These are phyloP conservation scores for Trissonchulus latispiculum DNA, from an alignment of 2,888 invertebrate species.

Conservation along the genomic window DNA sequence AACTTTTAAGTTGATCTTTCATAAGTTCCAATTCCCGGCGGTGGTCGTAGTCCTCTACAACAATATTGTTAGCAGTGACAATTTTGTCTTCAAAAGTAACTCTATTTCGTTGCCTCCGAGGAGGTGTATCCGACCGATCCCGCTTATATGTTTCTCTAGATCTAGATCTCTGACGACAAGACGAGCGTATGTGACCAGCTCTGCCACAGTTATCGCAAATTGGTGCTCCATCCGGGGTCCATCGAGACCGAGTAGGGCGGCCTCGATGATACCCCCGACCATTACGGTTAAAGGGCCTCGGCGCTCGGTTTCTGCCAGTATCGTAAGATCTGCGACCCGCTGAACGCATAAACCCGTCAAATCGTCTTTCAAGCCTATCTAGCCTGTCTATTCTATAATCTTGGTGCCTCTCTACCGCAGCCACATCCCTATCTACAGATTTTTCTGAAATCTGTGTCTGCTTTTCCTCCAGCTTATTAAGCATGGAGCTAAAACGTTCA, in stretches of 20 bases:
- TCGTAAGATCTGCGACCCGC: neutral
- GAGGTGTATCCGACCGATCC: too few relatives aligned
- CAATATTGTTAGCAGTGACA: too few relatives aligned
- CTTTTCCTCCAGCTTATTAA: neutral
- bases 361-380: neutral
- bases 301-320: neutral
- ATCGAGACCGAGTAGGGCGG: neutral
- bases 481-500: neutral
- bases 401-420: neutral
- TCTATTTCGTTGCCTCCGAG: too few relatives aligned
- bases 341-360: neutral
- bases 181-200: neutral
- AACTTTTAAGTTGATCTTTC: too few relatives aligned
- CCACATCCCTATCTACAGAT: too few relatives aligned
- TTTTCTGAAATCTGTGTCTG: too few relatives aligned
- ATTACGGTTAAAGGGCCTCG: too few relatives aligned
- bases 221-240: neutral
- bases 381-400: neutral
- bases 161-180: neutral
- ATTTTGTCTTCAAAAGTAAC: too few relatives aligned
- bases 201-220: neutral
- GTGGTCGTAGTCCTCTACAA: too few relatives aligned
- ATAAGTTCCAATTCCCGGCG: too few relatives aligned
- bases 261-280: neutral
- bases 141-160: too few relatives aligned